Base-by-base conservation (phyloP, 2,888 invertebrate species). In the Pristionchus mayeri region DNA sequence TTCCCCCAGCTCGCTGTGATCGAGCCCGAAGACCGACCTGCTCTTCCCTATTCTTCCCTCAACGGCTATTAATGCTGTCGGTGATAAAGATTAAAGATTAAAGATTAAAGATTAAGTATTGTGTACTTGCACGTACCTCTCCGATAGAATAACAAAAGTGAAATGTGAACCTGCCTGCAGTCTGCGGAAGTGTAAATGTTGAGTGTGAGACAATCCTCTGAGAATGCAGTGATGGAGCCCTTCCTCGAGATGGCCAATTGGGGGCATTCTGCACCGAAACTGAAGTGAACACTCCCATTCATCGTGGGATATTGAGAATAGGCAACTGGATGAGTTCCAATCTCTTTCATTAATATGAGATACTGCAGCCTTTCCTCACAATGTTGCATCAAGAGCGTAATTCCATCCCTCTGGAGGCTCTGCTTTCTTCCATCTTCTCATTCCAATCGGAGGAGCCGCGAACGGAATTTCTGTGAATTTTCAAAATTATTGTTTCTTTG, bases 391-490 rank as follows among this genome's bases (percentile, higher is more conserved):
- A 7, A 37, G 11, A 16, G 80, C 57, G 37, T 48, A 13, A 18
- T 80, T 40, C 80, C 80, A 57, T 24, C 24, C 0, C 27, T 80
- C 37, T 11, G 80, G 80, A 44, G 37, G 37, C 57, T 57, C 37
- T 18, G 60, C 40, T 13, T 80, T 54, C 60, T 80, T 80, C 80
- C 80, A 80, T 80, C 80, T 80, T 24, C n/a, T n/a, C 40, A 13
- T 0, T 3, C 57, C 80, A 24, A 80, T 27, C 11, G 80, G 80
- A 40, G 80, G 57, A n/a, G 37, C 13, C 2, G 80, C 80, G 24
- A 24, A 80, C 1, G 80, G 80, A 24, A 80, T 40, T 80, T 80
- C 80, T 80, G 80, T 4, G 24, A 24, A 44, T 60, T 16, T 4
- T 60, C 13, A n/a, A n/a, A n/a, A n/a, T n/a, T n/a, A n/a, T n/a